phyloP scores from a whole-genome alignment of 2,888 invertebrate species.

The Noctua comes region DNA sequence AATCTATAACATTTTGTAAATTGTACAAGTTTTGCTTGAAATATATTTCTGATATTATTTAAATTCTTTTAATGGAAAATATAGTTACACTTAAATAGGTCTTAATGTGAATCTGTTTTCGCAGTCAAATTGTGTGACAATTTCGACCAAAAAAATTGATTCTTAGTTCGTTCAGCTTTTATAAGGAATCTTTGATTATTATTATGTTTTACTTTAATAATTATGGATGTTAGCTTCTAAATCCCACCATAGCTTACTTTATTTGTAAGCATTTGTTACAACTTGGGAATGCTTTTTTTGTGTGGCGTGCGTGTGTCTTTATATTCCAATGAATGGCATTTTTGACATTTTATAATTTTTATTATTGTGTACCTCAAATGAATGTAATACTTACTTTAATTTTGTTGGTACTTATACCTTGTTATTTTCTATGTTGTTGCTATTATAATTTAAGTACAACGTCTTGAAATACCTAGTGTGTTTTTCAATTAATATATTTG shows the following conservation, averaged over 20 bases:
- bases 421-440: constrained; percentile 37
- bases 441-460: constrained; percentile 47
- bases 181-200: constrained; percentile 2
- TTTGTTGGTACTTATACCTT: constrained; percentile 33
- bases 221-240: constrained; percentile 33
- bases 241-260: constrained; percentile 29
- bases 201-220: constrained; percentile 12
- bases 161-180: constrained; percentile 34
- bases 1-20: constrained; percentile 26
- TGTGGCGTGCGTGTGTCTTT: constrained; percentile 43
- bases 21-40: constrained; percentile 52
- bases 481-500: constrained; percentile 46
- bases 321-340: constrained; percentile 36
- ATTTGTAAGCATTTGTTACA: constrained; percentile 13
- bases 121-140: constrained; percentile 46
- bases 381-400: constrained; percentile 29
- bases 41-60: constrained; percentile 54
- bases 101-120: constrained; percentile 30
- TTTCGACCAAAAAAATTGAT: constrained; percentile 23
- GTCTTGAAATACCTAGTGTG: constrained; percentile 20
- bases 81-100: constrained; percentile 34
- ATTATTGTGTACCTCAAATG: constrained; percentile 22
- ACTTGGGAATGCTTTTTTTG: constrained; percentile 17
- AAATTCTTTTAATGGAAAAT: constrained; percentile 28
- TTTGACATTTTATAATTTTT: constrained; percentile 33